Base-by-base conservation (phyloP, 2,113 vertebrate species). In the Zosterops borbonicus region DNA sequence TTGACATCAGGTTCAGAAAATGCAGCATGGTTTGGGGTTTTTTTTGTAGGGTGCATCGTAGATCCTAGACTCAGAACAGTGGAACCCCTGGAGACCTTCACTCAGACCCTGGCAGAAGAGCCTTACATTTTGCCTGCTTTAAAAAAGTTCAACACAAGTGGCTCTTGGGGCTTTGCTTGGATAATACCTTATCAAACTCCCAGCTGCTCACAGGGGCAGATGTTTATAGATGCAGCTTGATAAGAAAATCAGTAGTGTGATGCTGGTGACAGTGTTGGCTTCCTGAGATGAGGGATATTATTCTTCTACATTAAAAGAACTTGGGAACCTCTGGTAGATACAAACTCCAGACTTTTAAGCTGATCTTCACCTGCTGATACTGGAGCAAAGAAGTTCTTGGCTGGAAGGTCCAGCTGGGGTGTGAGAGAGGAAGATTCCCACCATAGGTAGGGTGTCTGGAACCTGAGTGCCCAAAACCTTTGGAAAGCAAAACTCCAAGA, bases 391-490 rank as follows among this genome's bases (percentile, higher is more conserved):
- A 49, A 65, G 28, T 11, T 47, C 49, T 42, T 62, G 46, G 20
- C 37, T 60, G 35, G 14, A 49, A 14, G 33, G 21, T 52, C 23
- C 19, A 24, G 44, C 47, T 31, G 11, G 49, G 44, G 15, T 58
- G 14, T 64, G 46, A 27, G 0, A 7, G 35, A 11, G 47, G 20
- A 44, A 50, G 83, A 35, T 55, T 53, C 14, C 4, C 3, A 11
- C 12, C 1, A 0, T 0, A 1, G 18, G 12, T 5, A 19, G 12
- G 11, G 4, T 2, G 1, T 83, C 28, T 2, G 6, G 16, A 74
- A 14, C 15, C 62, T 13, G 17, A 55, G 47, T 25, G 14, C 12
- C 24, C 2, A 6, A 79, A 60, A 8, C 9, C 12, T 42, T 23
- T 17, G 14, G 27, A 58, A 84, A 63, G 9, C 29, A 81, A 42